Conservation (phyloP, 2,797 vertebrate genomes). For the Cuniculus paca region DNA sequence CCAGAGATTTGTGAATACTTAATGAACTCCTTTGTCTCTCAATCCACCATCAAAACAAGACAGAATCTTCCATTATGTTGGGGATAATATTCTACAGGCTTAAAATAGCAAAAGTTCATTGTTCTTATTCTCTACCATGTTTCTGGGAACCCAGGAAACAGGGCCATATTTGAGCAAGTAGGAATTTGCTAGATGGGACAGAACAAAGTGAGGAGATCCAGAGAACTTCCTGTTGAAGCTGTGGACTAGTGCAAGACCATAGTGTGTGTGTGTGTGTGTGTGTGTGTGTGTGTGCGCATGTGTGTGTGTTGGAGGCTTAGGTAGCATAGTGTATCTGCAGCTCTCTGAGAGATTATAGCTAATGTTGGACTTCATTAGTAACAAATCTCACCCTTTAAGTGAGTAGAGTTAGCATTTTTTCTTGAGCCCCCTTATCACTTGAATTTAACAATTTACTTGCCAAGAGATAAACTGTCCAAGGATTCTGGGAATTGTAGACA, state of each 20-base stretch:
- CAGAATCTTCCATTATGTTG: neutral
- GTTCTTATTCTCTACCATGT: neutral
- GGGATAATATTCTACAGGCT: neutral
- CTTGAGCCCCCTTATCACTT: neutral
- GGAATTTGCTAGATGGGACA: neutral
- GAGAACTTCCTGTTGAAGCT: neutral
- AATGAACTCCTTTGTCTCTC: neutral
- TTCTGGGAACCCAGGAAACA: slow-evolving; percentile 6
- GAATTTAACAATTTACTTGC: neutral
- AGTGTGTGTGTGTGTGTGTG: neutral
- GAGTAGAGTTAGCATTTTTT: neutral
- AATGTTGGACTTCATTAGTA: neutral
- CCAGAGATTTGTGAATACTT: neutral
- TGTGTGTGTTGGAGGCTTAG: neutral
- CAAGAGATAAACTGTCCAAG: neutral
- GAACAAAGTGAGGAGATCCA: neutral
- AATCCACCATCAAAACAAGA: neutral
- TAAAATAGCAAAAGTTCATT: neutral
- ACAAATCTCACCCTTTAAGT: neutral
- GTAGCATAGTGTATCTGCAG: neutral
- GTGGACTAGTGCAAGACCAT: no score
- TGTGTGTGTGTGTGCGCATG: neutral
- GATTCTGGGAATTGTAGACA: neutral
- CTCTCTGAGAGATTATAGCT: neutral
- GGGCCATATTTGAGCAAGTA: neutral